Evolutionary conservation across 2,113 vertebrate species (phyloP).

Genomic region (Mastomys natalensis): DNA sequence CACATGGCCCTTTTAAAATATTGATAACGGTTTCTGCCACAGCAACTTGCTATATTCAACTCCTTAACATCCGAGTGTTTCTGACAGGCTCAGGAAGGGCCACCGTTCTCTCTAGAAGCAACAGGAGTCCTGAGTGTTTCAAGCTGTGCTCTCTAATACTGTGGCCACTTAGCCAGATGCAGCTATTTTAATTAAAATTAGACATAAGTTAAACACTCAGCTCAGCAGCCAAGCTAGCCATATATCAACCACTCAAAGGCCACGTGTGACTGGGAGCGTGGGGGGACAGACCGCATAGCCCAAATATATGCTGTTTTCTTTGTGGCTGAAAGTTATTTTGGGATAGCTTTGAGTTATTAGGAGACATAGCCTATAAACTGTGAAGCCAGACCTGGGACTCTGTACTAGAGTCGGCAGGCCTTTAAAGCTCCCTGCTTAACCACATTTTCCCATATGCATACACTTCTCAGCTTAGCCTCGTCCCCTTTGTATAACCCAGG

Average conservation of each 20-base stretch:
- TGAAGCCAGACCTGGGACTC: neutral
- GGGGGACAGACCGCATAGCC: neutral
- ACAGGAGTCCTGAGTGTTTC: neutral
- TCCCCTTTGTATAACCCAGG: neutral
- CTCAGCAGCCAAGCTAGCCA: neutral
- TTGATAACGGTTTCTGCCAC: neutral
- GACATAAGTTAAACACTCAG: neutral
- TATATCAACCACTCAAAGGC: neutral
- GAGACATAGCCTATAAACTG: neutral
- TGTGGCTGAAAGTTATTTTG: neutral
- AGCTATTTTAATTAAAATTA: neutral
- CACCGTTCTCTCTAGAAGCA: neutral
- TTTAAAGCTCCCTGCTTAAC: neutral
- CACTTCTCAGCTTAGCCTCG: neutral
- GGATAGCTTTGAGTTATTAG: neutral
- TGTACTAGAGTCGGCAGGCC: neutral
- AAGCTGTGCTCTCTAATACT: neutral
- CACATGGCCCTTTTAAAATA: neutral
- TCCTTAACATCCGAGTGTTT: neutral
- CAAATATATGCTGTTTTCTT: neutral
- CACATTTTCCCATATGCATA: neutral
- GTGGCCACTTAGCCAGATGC: neutral
- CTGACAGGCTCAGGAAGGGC: neutral
- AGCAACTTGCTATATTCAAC: neutral
- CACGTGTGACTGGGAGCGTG: neutral